Evolutionary conservation across 1,140 invertebrate genomes (phyloP), one percentile per base, ranked within the genome.

Genomic region (Hylaeus anthracinus): DNA sequence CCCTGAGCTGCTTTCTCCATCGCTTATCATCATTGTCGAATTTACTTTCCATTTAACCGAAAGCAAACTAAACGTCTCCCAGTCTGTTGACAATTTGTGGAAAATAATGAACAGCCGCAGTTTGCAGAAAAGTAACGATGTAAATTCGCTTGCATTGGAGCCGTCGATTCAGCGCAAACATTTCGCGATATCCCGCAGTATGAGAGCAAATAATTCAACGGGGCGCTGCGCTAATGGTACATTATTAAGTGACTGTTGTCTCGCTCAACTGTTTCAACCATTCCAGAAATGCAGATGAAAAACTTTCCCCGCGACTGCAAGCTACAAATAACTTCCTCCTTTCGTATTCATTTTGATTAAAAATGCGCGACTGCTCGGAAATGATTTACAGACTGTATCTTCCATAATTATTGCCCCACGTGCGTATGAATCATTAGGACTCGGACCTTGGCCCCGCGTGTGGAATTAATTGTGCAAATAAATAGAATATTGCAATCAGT

Each of bases 171-270:
- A 15, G 12, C 15, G 61, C 39, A 75, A 75, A 75, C 51, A 45
- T 65, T 45, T 9, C 39, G 10, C 48, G 61, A 65, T 65, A 55
- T 56, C 15, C 39, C n/a, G 48, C 72, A 56, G 61, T 65, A 56
- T 75, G 61, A 39, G 14, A 56, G 51, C 37, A 65, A 75, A 75
- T 65, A 75, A 75, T 75, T 75, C 72, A 39, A 15, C 37, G 2
- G 1, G 48, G 15, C 26, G n/a, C 61, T 56, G 51, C 39, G 51
- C 51, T 56, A 75, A 75, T 15, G 61, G 41, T 51, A 5, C 48
- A 65, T 75, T 56, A 65, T 65, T 43, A 45, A 55, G 45, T 10
- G 41, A 53, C 15, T 37, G 14, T 48, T 48, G 15, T 9, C 15
- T 66, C 43, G 6, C 26, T n/a, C n/a, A 37, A 8, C 14, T 1